phyloP scores from a whole-genome alignment of 2,797 vertebrate species.

The Enteromius treurensis region DNA sequence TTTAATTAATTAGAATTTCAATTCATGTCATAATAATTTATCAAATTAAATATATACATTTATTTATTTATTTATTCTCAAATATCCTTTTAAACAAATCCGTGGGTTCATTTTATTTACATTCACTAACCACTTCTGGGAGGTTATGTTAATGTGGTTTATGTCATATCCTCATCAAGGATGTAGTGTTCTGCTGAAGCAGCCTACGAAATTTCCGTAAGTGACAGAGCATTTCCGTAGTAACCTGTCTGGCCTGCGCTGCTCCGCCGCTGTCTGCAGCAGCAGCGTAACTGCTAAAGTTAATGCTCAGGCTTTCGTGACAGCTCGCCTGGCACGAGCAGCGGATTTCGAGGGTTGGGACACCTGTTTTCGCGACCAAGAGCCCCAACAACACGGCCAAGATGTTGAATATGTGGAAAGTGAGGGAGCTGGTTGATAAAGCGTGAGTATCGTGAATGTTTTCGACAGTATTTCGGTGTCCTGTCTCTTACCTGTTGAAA shows the following conservation, averaged over 20 bases:
- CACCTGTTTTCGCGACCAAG: constrained; percentile 55
- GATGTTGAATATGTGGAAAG: constrained; percentile 99
- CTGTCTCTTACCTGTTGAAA: constrained; percentile 73
- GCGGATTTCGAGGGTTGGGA: constrained; percentile 64
- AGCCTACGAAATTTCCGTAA: constrained; percentile 56
- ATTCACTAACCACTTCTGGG: background rate
- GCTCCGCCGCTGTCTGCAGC: constrained; percentile 69
- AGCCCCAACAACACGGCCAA: constrained; percentile 63
- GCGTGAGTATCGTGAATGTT: constrained; percentile 86
- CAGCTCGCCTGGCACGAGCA: constrained; percentile 57
- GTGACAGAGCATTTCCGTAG: constrained; percentile 71
- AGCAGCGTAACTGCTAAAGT: constrained; percentile 73
- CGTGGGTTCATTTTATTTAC: background rate
- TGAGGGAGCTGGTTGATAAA: constrained; percentile 97
- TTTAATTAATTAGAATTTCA: background rate
- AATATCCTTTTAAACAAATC: background rate
- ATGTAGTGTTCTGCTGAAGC: constrained; percentile 39
- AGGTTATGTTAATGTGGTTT: background rate
- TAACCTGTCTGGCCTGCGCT: constrained; percentile 68
- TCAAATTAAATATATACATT: background rate
- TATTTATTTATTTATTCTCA: background rate
- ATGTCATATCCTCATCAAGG: constrained; percentile 24
- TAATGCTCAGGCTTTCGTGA: constrained; percentile 73
- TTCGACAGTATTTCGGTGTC: constrained; percentile 46
- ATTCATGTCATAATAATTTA: background rate